phyloP scores from a whole-genome alignment of 2,113 vertebrate genomes.

The Dromiciops gliroides region DNA sequence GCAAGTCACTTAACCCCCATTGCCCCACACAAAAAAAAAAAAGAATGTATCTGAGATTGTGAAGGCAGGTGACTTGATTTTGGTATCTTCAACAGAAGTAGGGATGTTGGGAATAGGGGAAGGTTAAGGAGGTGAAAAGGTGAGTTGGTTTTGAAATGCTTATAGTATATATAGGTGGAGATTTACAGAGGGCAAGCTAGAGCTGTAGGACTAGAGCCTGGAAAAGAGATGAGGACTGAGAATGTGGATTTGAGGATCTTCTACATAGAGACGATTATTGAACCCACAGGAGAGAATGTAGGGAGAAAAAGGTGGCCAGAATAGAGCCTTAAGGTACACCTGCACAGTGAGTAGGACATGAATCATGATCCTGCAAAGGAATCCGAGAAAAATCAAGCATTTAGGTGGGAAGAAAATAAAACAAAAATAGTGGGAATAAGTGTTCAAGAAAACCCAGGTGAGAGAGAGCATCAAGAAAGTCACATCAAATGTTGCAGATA shows the following conservation, averaged over 20 bases:
- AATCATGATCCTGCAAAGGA: not conserved
- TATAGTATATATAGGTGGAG: not conserved
- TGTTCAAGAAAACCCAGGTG: not conserved
- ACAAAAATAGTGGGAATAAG: not conserved
- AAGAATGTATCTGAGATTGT: not conserved
- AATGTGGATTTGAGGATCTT: not conserved
- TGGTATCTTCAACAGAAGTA: not conserved
- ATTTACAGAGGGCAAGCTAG: not conserved
- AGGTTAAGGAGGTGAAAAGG: not conserved
- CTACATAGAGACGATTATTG: not conserved
- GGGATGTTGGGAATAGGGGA: not conserved
- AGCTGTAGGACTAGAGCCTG: not conserved
- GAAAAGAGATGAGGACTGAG: not conserved
- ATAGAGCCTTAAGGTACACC: not conserved
- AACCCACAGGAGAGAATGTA: not conserved
- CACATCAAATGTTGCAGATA: not conserved
- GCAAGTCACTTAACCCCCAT: too few relatives aligned
- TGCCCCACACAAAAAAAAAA: too few relatives aligned
- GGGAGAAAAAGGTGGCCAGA: not conserved
- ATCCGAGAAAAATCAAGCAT: not conserved
- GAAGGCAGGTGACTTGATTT: not conserved
- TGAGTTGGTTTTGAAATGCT: not conserved
- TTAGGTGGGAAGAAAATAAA: not conserved
- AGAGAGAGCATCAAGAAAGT: not conserved
- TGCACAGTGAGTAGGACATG: not conserved